Evolutionary conservation across 2,888 invertebrate genomes (phyloP), one percentile per base, ranked within the genome.

Genomic region (Rhamnusium bicolor): DNA sequence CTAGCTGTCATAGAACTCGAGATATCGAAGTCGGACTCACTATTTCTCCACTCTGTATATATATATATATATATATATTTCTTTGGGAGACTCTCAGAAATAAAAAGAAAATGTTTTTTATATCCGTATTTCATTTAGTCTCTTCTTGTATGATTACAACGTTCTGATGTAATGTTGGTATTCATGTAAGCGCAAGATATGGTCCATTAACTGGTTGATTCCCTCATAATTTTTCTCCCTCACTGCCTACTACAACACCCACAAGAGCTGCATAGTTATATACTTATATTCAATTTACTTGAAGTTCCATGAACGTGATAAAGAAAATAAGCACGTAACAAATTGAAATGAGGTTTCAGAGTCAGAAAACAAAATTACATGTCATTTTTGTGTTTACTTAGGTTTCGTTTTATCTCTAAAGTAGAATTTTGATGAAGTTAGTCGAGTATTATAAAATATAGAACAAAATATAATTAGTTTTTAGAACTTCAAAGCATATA

Each of bases 261-360:
- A 51, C 18, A 18, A 19, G 51, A 8, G 51, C 12, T 6, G 6
- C 18, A 12, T 18, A 40, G 18, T 19, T 6, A 51, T 51, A 18
- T 18, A 51, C 40, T 60, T 16, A 24, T 10, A 40, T 61, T 61
- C 61, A 61, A 61, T 47, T 61, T 24, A 18, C 19, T n/a, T 6
- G 46, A 61, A 61, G 46, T 61, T 61, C 19, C 7, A 12, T 2
- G 4, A 47, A 46, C 47, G 7, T 21, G 21, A 47, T 49, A 49
- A 49, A 21, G 58, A 53, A 65, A 65, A 53, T 65, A 53, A 53
- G 53, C 53, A 65, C 65, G 63, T 70, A 54, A 51, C 54, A 47
- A 63, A 70, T 63, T 40, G 63, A 63, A 56, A 70, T 63, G 16
- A n/a, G 61, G 16, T 61, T 53, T 19, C 46, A 12, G 29, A 19